Evolutionary conservation across 2,888 invertebrate species (phyloP).

Genomic region (Agrotis exclamationis): DNA sequence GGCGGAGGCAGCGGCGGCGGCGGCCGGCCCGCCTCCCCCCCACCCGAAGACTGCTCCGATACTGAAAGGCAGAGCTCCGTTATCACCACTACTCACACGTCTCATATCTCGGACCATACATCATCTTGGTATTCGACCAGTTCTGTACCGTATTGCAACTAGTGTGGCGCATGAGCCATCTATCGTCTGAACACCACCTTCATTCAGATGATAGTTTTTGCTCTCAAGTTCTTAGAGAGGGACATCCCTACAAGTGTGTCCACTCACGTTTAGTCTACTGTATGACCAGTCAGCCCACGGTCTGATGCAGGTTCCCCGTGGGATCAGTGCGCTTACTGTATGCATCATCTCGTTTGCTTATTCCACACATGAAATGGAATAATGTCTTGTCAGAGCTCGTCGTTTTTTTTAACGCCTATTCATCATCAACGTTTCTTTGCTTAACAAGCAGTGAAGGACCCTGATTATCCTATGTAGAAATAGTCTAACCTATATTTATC

Average conservation of each 20-base stretch:
- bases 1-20: constrained; percentile 96
- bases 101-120: neutral
- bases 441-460: constrained; percentile 2
- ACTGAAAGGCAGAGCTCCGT: constrained; percentile 90
- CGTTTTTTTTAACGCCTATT: neutral
- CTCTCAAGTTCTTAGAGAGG: neutral
- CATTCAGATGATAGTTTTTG: neutral
- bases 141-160: neutral
- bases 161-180: neutral
- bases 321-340: neutral
- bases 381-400: no score
- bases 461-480: constrained; percentile 32
- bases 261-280: neutral
- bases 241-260: neutral
- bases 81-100: constrained; percentile 19
- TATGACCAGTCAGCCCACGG: neutral
- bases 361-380: neutral
- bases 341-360: neutral
- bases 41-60: constrained; percentile 96
- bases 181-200: neutral
- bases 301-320: no score
- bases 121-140: constrained; percentile 2
- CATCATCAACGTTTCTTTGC: neutral
- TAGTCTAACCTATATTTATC: constrained; percentile 25
- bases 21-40: constrained; percentile 93